Base-by-base conservation (phyloP, 1,140 invertebrate genomes). In the Ruditapes philippinarum region DNA sequence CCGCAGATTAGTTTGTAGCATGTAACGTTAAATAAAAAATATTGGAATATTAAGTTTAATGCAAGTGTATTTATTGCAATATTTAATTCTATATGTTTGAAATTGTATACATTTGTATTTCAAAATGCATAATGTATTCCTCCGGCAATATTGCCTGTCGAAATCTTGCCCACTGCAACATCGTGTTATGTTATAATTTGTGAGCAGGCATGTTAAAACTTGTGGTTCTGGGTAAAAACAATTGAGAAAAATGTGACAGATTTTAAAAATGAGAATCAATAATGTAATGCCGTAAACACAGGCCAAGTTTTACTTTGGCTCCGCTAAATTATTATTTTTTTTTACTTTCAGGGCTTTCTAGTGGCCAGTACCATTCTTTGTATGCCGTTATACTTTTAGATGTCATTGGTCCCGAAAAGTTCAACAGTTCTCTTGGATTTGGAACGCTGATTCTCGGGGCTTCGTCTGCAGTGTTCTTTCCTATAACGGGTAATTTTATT, bases 371-470 rank as follows among this genome's bases (percentile, higher is more conserved):
- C 38, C 5, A 33, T 22, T 83, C 80, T 1, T 38, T 83, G 80
- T 45, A 68, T 45, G 57, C 80, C 7, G 60, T 83, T 0, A n/a
- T 83, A 11, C 36, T 68, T 17, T 17, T 68, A 31, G 80, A 83
- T 19, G 60, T 83, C 17, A 83, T 68, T 2, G 80, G 80, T n/a
- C 31, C 36, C 40, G 80, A 65, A 17, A 83, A 83, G 25, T 83
- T 83, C 60, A 83, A 65, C 40, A 22, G 36, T 17, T 83, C 80
- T 49, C 38, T 83, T 14, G 80, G 80, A 19, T 83, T 83, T 38
- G 62, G 80, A 3, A 68, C 80, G 1, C 40, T 83, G 31, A 60
- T 70, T 0, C 57, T 45, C 11, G 80, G 80, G 11, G 31, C 60
- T 11, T 62, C 80, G 22, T n/a, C 40, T n/a, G 80, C 80, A 0